phyloP scores from a whole-genome alignment of 2,888 invertebrate genomes.

The Tromatobia lineatoria region DNA sequence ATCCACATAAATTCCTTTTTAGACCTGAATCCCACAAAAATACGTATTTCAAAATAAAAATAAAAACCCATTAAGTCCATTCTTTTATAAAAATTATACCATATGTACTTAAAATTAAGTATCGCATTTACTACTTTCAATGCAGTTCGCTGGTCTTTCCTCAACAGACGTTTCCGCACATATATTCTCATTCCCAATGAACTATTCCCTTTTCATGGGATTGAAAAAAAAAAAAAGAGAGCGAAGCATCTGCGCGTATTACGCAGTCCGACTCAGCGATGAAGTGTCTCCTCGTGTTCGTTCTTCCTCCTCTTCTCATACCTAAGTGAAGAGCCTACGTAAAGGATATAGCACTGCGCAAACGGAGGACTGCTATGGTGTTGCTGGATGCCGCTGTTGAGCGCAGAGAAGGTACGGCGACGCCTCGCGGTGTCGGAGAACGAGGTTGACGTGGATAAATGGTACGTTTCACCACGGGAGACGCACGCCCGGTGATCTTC shows the following conservation, averaged over 20 bases:
- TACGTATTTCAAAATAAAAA: no score
- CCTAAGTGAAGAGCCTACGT: slow-evolving; percentile 35
- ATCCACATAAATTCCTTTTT: no score
- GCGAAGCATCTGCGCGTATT: slow-evolving; percentile 24
- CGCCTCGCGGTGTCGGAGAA: slow-evolving; percentile 80
- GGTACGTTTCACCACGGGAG: slow-evolving; percentile 81
- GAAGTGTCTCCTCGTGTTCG: slow-evolving; percentile 2
- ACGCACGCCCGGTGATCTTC: slow-evolving; percentile 80
- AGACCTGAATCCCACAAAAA: no score
- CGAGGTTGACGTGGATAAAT: slow-evolving; percentile 84
- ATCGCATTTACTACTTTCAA: neutral
- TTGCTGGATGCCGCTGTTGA: slow-evolving; percentile 45
- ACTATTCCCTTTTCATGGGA: no score
- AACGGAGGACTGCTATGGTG: slow-evolving; percentile 37
- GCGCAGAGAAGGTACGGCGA: slow-evolving; percentile 68
- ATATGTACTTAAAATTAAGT: neutral
- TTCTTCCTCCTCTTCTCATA: slow-evolving; percentile 39
- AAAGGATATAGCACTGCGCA: slow-evolving; percentile 25
- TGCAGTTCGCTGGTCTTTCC: no score
- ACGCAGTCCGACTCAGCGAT: slow-evolving; percentile 39
- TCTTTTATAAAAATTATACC: no score
- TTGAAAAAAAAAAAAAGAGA: slow-evolving; percentile 27
- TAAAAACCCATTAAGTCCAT: no score
- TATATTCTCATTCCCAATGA: slow-evolving; percentile 2
- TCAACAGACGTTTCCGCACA: neutral